Base-by-base conservation (phyloP, 2,113 vertebrate genomes). In the Istiophorus platypterus region DNA sequence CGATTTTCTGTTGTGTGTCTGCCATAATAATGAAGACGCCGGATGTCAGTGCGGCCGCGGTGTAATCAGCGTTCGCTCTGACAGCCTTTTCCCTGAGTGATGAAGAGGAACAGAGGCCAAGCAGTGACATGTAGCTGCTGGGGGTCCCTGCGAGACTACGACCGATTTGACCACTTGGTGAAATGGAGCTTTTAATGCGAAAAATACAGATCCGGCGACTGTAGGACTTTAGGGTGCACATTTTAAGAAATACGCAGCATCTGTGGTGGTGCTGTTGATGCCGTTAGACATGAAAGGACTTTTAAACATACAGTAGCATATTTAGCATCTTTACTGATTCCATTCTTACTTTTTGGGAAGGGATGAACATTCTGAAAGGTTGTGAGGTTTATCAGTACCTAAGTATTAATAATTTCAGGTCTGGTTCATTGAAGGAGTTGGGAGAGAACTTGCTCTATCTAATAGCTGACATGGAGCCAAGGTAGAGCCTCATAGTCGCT, bases 11-110 rank as follows among this genome's bases (percentile, higher is more conserved):
- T 57, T 45, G 73, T 58, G 73, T 37, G 84, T 82, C 80, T 80
- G 73, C 80, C 78, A 80, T 84, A 72, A 68, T 87, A 85, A 92
- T 89, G 86, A 87, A 89, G 85, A 74, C 14, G 27, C 81, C 17
- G 34, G 68, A 81, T 80, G 85, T 91, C 89, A 79, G 18, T 17
- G 54, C 22, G 7, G 76, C 58, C 67, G 47, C 73, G 37, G 64
- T 52, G 79, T 67, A 82, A 85, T 84, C 62, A 51, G 31, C 14
- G 62, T 42, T 58, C 45, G 18, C 59, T 83, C 67, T 56, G 76
- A 76, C 77, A 65, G 58, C 65, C 42, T 74, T 24, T 24, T 56
- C 65, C 73, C 49, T 8, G 18, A 49, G 12, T 39, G 84, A 86
- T 76, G 72, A 68, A 73, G 72, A 81, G 13, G 17, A 79, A 51